These are phyloP conservation scores for Lethenteron reissneri DNA, from an alignment of 2,113 vertebrate genomes.

Conservation along the genomic window DNA sequence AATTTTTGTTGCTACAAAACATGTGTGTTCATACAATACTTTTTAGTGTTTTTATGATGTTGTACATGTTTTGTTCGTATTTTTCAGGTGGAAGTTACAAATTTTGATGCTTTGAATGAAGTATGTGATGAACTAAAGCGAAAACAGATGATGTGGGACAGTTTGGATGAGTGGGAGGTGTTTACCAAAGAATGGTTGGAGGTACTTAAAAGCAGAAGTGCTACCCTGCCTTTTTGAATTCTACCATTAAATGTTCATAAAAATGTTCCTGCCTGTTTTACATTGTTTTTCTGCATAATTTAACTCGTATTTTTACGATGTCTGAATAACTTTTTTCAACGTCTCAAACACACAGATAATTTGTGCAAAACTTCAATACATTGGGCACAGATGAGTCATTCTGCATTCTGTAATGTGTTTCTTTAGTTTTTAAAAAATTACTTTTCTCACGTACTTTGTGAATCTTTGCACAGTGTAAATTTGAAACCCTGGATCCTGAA, in stretches of 20 bases:
- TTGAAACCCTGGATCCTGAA: constrained; percentile 36
- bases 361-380: too few relatives aligned
- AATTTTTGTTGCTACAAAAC: background rate
- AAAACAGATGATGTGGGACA: constrained; percentile 45
- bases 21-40: background rate
- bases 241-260: too few relatives aligned
- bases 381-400: too few relatives aligned
- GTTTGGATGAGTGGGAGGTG: constrained; percentile 33
- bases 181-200: constrained; percentile 30
- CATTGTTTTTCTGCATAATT: too few relatives aligned
- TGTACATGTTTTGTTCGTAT: background rate
- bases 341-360: too few relatives aligned
- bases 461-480: constrained; percentile 23
- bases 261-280: too few relatives aligned
- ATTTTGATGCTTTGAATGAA: constrained; percentile 37
- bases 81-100: constrained; percentile 40
- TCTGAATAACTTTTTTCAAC: too few relatives aligned
- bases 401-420: too few relatives aligned
- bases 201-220: constrained; percentile 17
- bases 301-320: too few relatives aligned
- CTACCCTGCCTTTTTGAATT: too few relatives aligned
- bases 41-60: background rate
- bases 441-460: too few relatives aligned
- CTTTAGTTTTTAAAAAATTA: too few relatives aligned
- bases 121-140: constrained; percentile 32